Evolutionary conservation across 2,888 invertebrate species (phyloP), one percentile per base, ranked within the genome.

Genomic region (Eudemis profundana): DNA sequence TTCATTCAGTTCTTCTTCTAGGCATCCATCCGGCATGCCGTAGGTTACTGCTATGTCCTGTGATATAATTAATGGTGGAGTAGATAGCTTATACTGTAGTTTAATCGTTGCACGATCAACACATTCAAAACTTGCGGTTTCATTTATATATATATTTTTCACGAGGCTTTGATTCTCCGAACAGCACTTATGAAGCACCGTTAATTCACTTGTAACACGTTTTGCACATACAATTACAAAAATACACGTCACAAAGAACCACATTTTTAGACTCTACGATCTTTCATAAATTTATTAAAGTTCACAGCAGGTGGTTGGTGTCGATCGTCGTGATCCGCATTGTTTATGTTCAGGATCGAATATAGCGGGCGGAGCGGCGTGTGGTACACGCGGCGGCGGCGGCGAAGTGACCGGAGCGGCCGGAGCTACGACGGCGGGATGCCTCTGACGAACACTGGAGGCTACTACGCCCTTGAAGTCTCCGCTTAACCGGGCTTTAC

Each of bases 131-230:
- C 61, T 72, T 38, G 73, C 74, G 17, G 66, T 67, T 42, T 71
- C 69, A 57, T 81, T 78, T 47, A 57, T 56, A 57, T 79, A 75
- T 3, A 71, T 72, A 67, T 85, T 74, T 81, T 82, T 87, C 61
- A 87, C 68, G 49, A 92, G 81, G 74, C 82, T 85, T 68, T 86
- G 73, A 68, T 73, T 73, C 46, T 75, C 76, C 2, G 78, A 76
- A 75, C 92, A 92, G 74, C 92, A 92, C 79, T 91, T 92, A 59
- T 82, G 82, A 74, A 91, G 88, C 72, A 79, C 73, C 59, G 73
- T 69, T 36, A 70, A 68, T 69, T 78, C 75, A 69, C 76, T 75
- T 60, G 69, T 73, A 74, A 74, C 72, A 49, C 69, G 72, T 70
- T 69, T 75, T 12, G 69, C 62, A 51, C 68, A 40, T 61, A 70